These are phyloP conservation scores for Meteorus sp. DNA, from an alignment of 1,140 invertebrate species.

Conservation along the genomic window DNA sequence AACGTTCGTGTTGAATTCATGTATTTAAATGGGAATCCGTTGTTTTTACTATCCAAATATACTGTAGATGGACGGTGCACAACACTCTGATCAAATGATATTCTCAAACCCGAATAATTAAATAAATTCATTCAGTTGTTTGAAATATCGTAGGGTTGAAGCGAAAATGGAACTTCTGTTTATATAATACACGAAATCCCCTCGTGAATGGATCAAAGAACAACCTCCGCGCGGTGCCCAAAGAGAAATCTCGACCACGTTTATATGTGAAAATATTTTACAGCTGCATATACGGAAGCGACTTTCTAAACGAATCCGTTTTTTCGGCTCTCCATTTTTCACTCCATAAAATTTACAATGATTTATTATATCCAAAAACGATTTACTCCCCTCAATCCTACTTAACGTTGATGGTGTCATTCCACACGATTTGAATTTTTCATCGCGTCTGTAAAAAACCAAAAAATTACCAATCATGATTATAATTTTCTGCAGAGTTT, in stretches of 20 bases:
- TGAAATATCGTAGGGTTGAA: too few species aligned
- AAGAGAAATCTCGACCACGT: conserved; percentile 24
- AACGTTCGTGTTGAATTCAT: too few species aligned
- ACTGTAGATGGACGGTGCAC: too few species aligned
- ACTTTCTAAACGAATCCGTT: conserved; percentile 13
- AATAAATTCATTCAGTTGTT: too few species aligned
- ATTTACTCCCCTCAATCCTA: conserved; percentile 12
- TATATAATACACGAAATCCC: not conserved
- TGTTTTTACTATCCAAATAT: too few species aligned
- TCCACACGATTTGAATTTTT: too few species aligned
- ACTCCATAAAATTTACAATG: conserved; percentile 16
- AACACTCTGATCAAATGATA: too few species aligned
- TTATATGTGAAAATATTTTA: conserved; percentile 20
- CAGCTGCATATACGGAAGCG: conserved; percentile 8
- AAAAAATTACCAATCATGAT: conserved; percentile 4
- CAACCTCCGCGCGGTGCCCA: conserved; percentile 12
- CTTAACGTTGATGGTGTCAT: too few species aligned
- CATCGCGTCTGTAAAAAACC: conserved; percentile 3
- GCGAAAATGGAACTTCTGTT: not conserved
- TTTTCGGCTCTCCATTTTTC: conserved; percentile 11
- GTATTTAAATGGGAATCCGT: too few species aligned
- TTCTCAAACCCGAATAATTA: too few species aligned
- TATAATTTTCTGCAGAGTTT: too few species aligned
- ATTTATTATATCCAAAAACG: conserved; percentile 14
- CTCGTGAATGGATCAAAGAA: conserved; percentile 18